These are phyloP conservation scores for Margarornis squamiger DNA, from an alignment of 2,797 vertebrate genomes.

Conservation along the genomic window DNA sequence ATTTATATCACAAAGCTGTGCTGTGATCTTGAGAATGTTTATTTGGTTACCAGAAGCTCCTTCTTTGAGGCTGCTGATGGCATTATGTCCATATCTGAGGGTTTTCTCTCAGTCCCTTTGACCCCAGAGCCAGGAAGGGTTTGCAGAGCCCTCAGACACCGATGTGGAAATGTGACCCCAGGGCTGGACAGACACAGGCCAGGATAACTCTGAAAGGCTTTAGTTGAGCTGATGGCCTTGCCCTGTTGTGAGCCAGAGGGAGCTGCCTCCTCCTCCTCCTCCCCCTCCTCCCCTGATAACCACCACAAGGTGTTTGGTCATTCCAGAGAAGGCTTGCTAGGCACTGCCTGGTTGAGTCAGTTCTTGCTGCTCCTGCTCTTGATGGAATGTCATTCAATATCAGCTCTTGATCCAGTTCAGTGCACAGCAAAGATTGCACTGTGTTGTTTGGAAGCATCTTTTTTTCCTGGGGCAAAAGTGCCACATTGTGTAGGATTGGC, in stretches of 20 bases:
- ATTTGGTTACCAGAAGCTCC: background rate
- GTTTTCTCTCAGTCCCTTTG: background rate
- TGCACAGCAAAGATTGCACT: slow-evolving; percentile 36
- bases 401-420: slow-evolving; percentile 31
- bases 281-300: background rate
- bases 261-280: background rate
- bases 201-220: background rate
- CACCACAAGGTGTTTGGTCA: background rate
- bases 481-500: slow-evolving; percentile 28
- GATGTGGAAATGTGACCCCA: background rate
- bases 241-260: background rate
- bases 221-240: background rate
- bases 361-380: background rate
- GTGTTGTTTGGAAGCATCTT: slow-evolving; percentile 27
- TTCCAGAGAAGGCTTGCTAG: background rate
- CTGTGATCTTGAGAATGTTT: background rate
- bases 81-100: background rate
- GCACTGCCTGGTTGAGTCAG: background rate
- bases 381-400: slow-evolving; percentile 41
- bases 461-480: slow-evolving; percentile 41
- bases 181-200: background rate
- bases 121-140: background rate
- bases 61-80: background rate
- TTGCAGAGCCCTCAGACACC: background rate
- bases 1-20: background rate